Base-by-base conservation (phyloP, 2,797 vertebrate genomes). In the Mus caroli region DNA sequence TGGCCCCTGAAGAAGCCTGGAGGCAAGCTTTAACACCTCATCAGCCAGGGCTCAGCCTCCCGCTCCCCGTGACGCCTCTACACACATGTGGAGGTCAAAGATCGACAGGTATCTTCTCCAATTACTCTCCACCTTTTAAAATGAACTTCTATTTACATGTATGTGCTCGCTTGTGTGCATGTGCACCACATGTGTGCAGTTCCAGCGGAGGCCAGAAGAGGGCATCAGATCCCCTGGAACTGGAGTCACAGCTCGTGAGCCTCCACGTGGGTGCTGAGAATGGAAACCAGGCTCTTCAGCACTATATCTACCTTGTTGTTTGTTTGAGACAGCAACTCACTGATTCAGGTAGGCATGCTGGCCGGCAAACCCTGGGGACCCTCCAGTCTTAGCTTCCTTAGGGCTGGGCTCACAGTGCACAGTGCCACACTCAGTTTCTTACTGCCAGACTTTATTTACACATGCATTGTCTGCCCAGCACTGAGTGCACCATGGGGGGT, bases 1-100 rank as follows among this genome's bases (percentile, higher is more conserved):
- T 24, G 54, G 34, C 24, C 37, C 10, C 0, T 8, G 52, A 77
- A 22, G 52, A 77, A 22, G 40, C 82, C 6, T 3, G 1, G 34
- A 60, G 24, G 24, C 2, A 0, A 26, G 17, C n/a, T 0, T 3
- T 0, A 5, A 43, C 8, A 40, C 20, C n/a, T 28, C 31, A 13
- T 9, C 54, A 34, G 46, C 83, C 80, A 50, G 1, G 0, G 54
- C 95, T 91, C 2, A 1, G 52, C 1, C 31, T 37, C 34, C 56
- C 0, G 0, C 8, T 34, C 28, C 13, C 5, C 2, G 40, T 8
- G 3, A 28, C n/a, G 0, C 9, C 40, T 34, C 1, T 43, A 28
- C 54, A 14, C 4, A 12, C 11, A 75, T 4, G 11, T 20, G 26
- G 86, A 60, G 37, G 69, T 6, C 26, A 34, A 75, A 15, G 37